phyloP scores from a whole-genome alignment of 2,113 vertebrate genomes.

The Clinocottus analis region DNA sequence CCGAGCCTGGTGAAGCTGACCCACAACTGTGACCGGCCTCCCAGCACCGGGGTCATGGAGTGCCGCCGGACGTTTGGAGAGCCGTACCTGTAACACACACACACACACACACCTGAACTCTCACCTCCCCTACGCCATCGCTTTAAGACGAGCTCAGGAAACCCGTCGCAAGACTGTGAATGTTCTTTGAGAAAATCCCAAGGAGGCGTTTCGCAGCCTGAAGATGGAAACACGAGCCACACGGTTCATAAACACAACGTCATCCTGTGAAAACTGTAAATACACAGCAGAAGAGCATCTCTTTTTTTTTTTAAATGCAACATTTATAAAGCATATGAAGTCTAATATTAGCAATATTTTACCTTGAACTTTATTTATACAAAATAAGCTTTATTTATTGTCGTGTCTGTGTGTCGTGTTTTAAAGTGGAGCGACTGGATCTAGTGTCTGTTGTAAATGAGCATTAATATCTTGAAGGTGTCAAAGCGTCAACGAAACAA shows the following conservation, averaged over 20 bases:
- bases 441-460: neutral
- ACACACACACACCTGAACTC: neutral
- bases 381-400: conserved; percentile 76
- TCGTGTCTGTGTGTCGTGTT: conserved; percentile 24
- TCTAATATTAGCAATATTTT: conserved; percentile 72
- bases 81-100: conserved; percentile 88
- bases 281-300: conserved; percentile 38
- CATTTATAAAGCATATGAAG: conserved; percentile 66
- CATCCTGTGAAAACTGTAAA: conserved; percentile 59
- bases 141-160: conserved; percentile 73
- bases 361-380: conserved; percentile 76
- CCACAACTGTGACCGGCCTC: conserved; percentile 95
- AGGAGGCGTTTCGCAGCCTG: neutral
- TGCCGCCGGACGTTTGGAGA: conserved; percentile 95
- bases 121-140: neutral
- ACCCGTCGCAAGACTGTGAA: conserved; percentile 42
- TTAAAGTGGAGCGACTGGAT: neutral
- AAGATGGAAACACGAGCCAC: conserved; percentile 11
- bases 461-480: too few species aligned
- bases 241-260: conserved; percentile 6
- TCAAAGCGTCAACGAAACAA: too few species aligned
- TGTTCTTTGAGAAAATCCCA: neutral
- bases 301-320: conserved; percentile 36
- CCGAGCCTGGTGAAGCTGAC: conserved; percentile 93
- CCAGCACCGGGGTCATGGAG: conserved; percentile 95